phyloP scores from a whole-genome alignment of 2,888 invertebrate species.

The Mimachlamys varia region DNA sequence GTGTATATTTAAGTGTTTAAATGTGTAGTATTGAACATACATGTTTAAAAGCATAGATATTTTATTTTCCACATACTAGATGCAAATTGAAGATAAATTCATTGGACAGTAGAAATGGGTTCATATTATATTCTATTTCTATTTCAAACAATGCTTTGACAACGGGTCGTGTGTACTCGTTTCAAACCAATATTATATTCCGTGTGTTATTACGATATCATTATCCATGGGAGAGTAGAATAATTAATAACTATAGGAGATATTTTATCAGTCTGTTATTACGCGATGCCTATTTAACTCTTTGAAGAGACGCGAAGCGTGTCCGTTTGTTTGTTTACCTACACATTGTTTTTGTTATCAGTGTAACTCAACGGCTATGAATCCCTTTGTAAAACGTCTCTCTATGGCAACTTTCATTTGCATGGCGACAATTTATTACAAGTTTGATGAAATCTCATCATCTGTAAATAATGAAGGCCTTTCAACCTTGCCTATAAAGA shows the following conservation, averaged over 20 bases:
- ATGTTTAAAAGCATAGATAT: too few species aligned
- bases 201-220: not conserved
- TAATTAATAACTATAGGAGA: slow-evolving; percentile 7
- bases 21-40: too few species aligned
- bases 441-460: slow-evolving; percentile 24
- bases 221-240: slow-evolving; percentile 1
- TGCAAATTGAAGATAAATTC: too few species aligned
- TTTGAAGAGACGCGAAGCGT: slow-evolving; percentile 14
- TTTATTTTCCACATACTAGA: too few species aligned
- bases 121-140: not conserved
- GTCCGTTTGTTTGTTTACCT: slow-evolving; percentile 16
- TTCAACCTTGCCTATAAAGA: slow-evolving; percentile 9
- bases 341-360: not conserved
- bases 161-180: not conserved
- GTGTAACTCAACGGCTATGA: not conserved
- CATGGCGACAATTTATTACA: slow-evolving; percentile 28
- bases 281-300: slow-evolving; percentile 14
- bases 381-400: slow-evolving; percentile 23
- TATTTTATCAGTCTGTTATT: slow-evolving; percentile 3
- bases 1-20: too few species aligned
- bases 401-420: slow-evolving; percentile 34
- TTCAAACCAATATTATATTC: not conserved
- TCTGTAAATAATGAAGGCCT: slow-evolving; percentile 11
- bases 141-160: not conserved
- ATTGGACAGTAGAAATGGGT: not conserved